Evolutionary conservation across 2,797 vertebrate genomes (phyloP).

Genomic region (Chelmon rostratus): DNA sequence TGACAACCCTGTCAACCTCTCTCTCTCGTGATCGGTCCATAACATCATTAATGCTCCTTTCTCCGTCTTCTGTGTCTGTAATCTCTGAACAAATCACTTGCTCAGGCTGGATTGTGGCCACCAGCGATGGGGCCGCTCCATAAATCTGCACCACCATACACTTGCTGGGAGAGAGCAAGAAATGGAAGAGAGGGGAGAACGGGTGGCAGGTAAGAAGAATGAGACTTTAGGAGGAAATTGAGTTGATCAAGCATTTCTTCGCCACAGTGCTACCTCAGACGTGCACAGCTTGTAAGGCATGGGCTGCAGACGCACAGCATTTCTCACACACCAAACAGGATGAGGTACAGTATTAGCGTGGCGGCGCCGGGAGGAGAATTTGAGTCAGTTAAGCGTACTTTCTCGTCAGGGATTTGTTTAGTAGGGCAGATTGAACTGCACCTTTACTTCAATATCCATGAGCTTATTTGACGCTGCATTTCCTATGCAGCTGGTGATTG

Average conservation of each 20-base stretch:
- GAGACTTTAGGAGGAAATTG: conserved; percentile 54
- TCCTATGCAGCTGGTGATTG: conserved; percentile 6
- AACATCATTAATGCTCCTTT: conserved; percentile 46
- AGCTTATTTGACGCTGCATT: conserved; percentile 5
- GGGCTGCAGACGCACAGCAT: conserved; percentile 17
- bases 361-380: background rate
- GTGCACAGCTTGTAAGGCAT: conserved; percentile 47
- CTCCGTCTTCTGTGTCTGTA: conserved; percentile 39
- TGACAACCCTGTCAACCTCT: background rate
- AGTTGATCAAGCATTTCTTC: conserved; percentile 64
- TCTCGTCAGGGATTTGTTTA: background rate
- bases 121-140: conserved; percentile 32
- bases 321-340: conserved; percentile 18
- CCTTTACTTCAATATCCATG: conserved; percentile 13
- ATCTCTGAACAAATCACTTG: conserved; percentile 58
- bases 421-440: conserved; percentile 8
- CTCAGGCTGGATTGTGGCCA: conserved; percentile 59
- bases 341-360: conserved; percentile 7
- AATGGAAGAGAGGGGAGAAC: background rate
- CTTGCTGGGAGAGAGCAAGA: conserved; percentile 7
- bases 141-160: conserved; percentile 52
- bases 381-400: background rate
- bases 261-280: conserved; percentile 23
- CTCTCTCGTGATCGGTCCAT: conserved; percentile 14
- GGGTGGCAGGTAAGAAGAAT: conserved; percentile 50